Evolutionary conservation across 2,113 vertebrate species (phyloP).

Genomic region (Tylochromis polylepis): DNA sequence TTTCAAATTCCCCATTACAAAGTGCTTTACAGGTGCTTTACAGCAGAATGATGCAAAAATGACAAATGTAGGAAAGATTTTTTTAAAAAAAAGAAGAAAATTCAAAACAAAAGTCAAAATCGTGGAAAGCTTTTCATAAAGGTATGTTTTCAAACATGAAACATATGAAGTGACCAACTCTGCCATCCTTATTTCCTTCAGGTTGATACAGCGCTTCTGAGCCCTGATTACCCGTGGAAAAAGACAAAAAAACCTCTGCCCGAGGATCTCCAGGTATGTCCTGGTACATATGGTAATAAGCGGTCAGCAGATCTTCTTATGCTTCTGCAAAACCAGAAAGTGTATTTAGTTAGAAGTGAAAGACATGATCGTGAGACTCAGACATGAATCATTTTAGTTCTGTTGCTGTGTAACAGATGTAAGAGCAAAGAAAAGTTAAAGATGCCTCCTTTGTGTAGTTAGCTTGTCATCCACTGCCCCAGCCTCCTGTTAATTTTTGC

Average conservation of each 20-base stretch:
- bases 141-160: not conserved
- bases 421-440: not conserved
- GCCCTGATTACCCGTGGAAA: not conserved
- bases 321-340: not conserved
- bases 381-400: not conserved
- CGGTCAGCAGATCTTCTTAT: not conserved
- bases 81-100: not conserved
- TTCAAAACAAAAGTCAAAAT: not conserved
- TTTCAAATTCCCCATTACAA: not conserved
- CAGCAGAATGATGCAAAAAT: not conserved
- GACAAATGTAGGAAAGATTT: not conserved
- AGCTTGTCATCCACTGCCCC: not conserved
- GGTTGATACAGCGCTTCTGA: not conserved
- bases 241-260: not conserved
- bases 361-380: not conserved
- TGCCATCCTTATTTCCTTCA: not conserved
- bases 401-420: not conserved
- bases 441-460: not conserved
- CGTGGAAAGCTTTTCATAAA: fast-evolving
- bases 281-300: not conserved
- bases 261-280: not conserved
- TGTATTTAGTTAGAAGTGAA: not conserved
- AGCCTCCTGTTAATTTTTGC: not conserved
- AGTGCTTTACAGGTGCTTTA: not conserved
- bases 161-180: not conserved